A percentile compares a stretch with the other conserved stretches of the same genome.
Evolutionary conservation across 1,140 invertebrate genomes (phyloP).

Genomic region (Mylabris phalerata): DNA sequence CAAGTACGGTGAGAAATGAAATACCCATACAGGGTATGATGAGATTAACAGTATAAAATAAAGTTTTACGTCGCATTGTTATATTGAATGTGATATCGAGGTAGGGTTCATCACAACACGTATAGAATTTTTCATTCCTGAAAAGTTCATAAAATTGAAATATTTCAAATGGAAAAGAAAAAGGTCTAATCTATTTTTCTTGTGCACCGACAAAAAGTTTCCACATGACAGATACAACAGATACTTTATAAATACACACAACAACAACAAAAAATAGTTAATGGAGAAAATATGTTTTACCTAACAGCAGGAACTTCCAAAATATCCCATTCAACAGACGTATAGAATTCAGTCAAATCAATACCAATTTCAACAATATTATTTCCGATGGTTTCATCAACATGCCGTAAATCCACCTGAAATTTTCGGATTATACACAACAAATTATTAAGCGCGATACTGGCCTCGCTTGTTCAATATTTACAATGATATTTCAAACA

Average conservation of each 20-base stretch:
- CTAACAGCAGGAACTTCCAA: conserved; percentile 88
- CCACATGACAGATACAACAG: too few relatives aligned
- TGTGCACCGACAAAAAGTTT: too few relatives aligned
- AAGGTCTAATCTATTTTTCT: too few relatives aligned
- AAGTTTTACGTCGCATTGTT: conserved; percentile 91
- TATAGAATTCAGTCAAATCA: conserved; percentile 90
- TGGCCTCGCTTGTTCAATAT: too few relatives aligned
- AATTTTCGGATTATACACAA: conserved; percentile 11
- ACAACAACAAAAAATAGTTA: background rate
- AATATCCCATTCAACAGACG: conserved; percentile 97
- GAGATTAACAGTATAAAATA: conserved; percentile 97
- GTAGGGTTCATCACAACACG: conserved; percentile 93
- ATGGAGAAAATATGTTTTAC: conserved; percentile 43
- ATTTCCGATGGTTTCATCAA: conserved; percentile 74
- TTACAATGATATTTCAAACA: background rate
- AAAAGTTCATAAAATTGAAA: conserved; percentile 1
- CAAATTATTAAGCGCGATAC: too few relatives aligned
- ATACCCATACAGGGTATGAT: conserved; percentile 97
- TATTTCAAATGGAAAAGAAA: too few relatives aligned
- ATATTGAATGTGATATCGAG: conserved; percentile 99
- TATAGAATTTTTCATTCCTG: conserved; percentile 92
- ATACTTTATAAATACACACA: too few relatives aligned
- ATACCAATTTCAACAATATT: conserved; percentile 83
- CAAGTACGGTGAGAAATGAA: conserved; percentile 95
- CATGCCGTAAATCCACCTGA: conserved; percentile 82